phyloP scores from a whole-genome alignment of 2,888 invertebrate species.

The Malthinus seriepunctatus region DNA sequence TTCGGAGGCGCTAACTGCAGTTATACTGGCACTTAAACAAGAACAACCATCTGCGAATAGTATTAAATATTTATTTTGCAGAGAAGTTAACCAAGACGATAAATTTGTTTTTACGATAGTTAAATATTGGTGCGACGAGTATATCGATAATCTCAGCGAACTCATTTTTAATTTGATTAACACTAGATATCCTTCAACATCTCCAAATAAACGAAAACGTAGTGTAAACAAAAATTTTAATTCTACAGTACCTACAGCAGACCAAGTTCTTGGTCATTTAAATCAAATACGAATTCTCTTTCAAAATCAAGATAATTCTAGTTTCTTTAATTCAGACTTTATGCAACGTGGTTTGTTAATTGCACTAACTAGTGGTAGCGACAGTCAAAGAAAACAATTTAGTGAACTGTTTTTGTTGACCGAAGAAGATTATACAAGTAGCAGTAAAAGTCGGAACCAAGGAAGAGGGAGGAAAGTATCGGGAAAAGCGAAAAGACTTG shows the following conservation, averaged over 20 bases:
- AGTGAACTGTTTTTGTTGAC: slow-evolving; percentile 88
- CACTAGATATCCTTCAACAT: slow-evolving; percentile 82
- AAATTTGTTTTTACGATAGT: slow-evolving; percentile 89
- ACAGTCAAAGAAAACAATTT: slow-evolving; percentile 88
- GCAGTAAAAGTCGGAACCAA: slow-evolving; percentile 63
- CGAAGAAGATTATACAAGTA: slow-evolving; percentile 77
- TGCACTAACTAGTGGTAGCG: slow-evolving; percentile 85
- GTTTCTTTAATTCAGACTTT: slow-evolving; percentile 84
- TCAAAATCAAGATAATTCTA: slow-evolving; percentile 68
- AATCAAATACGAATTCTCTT: slow-evolving; percentile 85
- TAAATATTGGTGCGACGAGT: slow-evolving; percentile 92
- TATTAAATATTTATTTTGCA: slow-evolving; percentile 79
- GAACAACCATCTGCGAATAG: slow-evolving; percentile 88
- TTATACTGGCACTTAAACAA: slow-evolving; percentile 88
- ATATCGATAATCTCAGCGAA: slow-evolving; percentile 86
- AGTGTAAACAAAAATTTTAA: slow-evolving; percentile 71
- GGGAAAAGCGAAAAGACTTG: slow-evolving; percentile 52
- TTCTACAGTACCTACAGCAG: slow-evolving; percentile 75
- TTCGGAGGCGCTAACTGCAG: slow-evolving; percentile 89
- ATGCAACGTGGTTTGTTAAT: slow-evolving; percentile 91
- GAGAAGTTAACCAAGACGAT: slow-evolving; percentile 70
- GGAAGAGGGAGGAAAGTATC: slow-evolving; percentile 58
- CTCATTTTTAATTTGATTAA: slow-evolving; percentile 77
- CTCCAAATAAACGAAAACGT: slow-evolving; percentile 90
- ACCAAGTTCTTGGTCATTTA: slow-evolving; percentile 88